Percentiles rank a stretch among this genome's conserved stretches.
phyloP scores from a whole-genome alignment of 35 echinoderm and acorn worm genomes.

The Amphiura filiformis region DNA sequence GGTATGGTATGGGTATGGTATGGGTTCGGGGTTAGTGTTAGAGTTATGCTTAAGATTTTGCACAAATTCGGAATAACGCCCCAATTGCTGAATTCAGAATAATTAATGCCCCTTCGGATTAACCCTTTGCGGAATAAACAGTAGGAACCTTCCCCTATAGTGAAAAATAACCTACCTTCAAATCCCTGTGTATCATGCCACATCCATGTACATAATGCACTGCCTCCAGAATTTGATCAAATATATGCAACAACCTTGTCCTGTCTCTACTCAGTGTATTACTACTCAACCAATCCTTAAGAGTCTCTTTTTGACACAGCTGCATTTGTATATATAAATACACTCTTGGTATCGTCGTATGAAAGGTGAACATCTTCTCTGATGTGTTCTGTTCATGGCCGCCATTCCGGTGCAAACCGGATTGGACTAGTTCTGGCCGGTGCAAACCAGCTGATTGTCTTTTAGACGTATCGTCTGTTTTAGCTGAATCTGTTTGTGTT shows the following conservation, averaged over 20 bases:
- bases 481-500: neutral
- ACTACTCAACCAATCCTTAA: slow-evolving; percentile 73
- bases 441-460: neutral
- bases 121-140: too few relatives aligned
- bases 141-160: too few relatives aligned
- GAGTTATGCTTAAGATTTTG: too few relatives aligned
- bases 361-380: neutral
- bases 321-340: slow-evolving; percentile 95
- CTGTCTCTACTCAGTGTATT: slow-evolving; percentile 46
- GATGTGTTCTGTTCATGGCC: neutral
- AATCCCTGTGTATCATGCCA: slow-evolving; percentile 82
- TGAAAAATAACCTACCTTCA: too few relatives aligned
- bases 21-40: too few relatives aligned
- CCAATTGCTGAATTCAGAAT: too few relatives aligned
- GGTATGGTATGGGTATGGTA: too few relatives aligned
- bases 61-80: too few relatives aligned
- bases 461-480: neutral
- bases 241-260: slow-evolving; percentile 57
- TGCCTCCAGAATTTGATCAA: slow-evolving; percentile 62
- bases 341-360: slow-evolving; percentile 31
- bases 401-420: neutral
- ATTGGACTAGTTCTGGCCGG: neutral
- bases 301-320: slow-evolving; percentile 79
- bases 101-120: too few relatives aligned
- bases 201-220: slow-evolving; percentile 74